A percentile compares a stretch with the other conserved stretches of the same genome.
phyloP scores from a whole-genome alignment of 2,113 vertebrate species.

The Gavialis gangeticus region DNA sequence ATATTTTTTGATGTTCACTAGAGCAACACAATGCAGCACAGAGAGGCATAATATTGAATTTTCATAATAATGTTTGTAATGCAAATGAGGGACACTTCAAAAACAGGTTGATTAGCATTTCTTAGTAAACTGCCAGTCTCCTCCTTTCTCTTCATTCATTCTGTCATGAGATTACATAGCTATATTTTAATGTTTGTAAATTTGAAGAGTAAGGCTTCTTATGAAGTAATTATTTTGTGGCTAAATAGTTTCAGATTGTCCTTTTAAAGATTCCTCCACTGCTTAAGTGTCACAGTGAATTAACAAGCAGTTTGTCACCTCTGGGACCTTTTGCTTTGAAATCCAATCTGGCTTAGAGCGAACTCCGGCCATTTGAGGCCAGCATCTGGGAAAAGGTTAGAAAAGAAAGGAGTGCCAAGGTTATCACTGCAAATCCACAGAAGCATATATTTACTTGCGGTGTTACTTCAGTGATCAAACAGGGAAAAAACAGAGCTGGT shows the following conservation, averaged over 20 bases:
- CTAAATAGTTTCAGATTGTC: slow-evolving; percentile 78
- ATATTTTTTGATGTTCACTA: slow-evolving; percentile 79
- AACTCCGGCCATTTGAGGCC: slow-evolving; percentile 73
- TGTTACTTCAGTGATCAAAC: slow-evolving; percentile 28
- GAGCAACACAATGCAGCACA: slow-evolving; percentile 76
- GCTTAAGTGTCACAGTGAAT: slow-evolving; percentile 75
- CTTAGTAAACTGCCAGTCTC: slow-evolving; percentile 81
- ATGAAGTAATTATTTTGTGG: slow-evolving; percentile 78
- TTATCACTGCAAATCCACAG: slow-evolving; percentile 24
- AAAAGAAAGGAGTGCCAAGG: slow-evolving; percentile 78
- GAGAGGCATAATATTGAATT: slow-evolving; percentile 80
- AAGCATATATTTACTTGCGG: slow-evolving; percentile 72
- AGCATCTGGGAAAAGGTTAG: slow-evolving; percentile 76
- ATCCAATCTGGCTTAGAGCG: slow-evolving; percentile 74
- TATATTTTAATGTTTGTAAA: slow-evolving; percentile 70
- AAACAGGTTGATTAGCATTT: slow-evolving; percentile 90
- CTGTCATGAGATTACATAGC: slow-evolving; percentile 77
- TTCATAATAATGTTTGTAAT: slow-evolving; percentile 89
- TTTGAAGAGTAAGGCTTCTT: slow-evolving; percentile 73
- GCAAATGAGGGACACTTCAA: slow-evolving; percentile 90
- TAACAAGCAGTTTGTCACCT: slow-evolving; percentile 79
- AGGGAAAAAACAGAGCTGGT: not conserved
- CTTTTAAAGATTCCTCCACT: slow-evolving; percentile 79
- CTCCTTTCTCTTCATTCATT: slow-evolving; percentile 77
- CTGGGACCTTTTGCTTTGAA: slow-evolving; percentile 78